These are phyloP conservation scores for Brachypodius melanocephalos DNA, from an alignment of 2,113 vertebrate genomes.

Conservation along the genomic window DNA sequence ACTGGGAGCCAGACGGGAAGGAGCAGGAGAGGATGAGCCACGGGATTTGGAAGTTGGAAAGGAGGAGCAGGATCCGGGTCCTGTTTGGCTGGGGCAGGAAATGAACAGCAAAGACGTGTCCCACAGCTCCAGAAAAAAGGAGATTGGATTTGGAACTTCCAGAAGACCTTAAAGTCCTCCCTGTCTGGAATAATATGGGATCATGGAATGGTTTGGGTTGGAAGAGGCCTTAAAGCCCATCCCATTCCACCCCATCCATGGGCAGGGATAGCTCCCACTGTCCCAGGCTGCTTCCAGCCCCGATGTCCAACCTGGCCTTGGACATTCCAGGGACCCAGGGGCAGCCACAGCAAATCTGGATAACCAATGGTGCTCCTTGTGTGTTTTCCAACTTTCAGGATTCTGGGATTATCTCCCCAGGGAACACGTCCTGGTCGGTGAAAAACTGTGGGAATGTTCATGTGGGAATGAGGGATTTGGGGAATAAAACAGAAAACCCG, in stretches of 20 bases:
- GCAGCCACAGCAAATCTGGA: not conserved
- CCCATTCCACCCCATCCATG: fast-evolving
- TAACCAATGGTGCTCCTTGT: fast-evolving
- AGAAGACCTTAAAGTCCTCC: not conserved
- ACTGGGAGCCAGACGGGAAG: fast-evolving
- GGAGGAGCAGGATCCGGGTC: fast-evolving
- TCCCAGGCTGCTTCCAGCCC: not conserved
- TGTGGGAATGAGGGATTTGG: not conserved
- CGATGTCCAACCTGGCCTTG: not conserved
- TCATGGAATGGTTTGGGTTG: not conserved
- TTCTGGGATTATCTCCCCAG: not conserved
- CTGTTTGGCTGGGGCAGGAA: not conserved
- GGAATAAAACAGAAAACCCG: not conserved
- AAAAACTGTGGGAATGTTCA: not conserved
- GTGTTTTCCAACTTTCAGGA: not conserved
- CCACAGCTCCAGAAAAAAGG: not conserved
- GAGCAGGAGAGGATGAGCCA: not conserved
- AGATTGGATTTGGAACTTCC: not conserved
- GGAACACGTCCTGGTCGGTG: not conserved
- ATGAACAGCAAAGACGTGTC: not conserved
- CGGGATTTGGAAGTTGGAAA: not conserved
- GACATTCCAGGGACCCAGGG: not conserved
- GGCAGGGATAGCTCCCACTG: fast-evolving
- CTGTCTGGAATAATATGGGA: not conserved
- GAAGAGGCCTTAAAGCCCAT: not conserved